Base-by-base conservation (phyloP, 2,797 vertebrate species). In the Halcyon leucocephala region DNA sequence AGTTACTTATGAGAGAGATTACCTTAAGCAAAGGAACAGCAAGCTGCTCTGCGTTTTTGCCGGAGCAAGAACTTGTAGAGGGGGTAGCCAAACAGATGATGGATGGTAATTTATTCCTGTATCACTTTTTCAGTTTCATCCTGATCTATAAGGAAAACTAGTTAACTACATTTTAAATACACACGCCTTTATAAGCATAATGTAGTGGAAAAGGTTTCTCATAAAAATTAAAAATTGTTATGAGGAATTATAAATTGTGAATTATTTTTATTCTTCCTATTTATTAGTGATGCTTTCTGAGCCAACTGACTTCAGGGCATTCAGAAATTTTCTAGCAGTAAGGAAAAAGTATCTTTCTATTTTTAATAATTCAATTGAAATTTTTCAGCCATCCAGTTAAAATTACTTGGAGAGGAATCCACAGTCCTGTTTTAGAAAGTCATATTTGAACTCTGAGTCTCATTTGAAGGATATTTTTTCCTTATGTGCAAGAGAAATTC, bases 351-450 rank as follows among this genome's bases (percentile, higher is more conserved):
- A n/a, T 92, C 54, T 57, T 93, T 90, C 95, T 96, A 89, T 95
- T 97, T 96, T 95, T 94, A 95, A 91, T 94, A 95, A 93, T 88
- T 93, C 70, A 70, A 31, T 14, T 93, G 73, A 97, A 95, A 90
- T 84, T 88, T 96, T 96, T 83, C 95, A 94, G 90, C 78, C 73
- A 76, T 88, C 46, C 42, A 62, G 76, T 86, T 84, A 80, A 95
- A 95, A 95, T 95, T 87, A 82, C 85, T 93, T 81, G 85, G 85
- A 90, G 55, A 83, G 51, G 35, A 88, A 94, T 83, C 46, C 35
- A 93, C n/a, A 66, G 89, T 83, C 66, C 28, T 81, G 7, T 84
- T 95, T 92, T 95, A 93, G 79, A 94, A 92, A 94, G 76, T 78
- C 15, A 20, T 84, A 84, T 93, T 78, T 83, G 39, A 91, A 42